Evolutionary conservation across 2,113 vertebrate genomes (phyloP), one percentile per base, ranked within the genome.

Genomic region (Steatornis caripensis): DNA sequence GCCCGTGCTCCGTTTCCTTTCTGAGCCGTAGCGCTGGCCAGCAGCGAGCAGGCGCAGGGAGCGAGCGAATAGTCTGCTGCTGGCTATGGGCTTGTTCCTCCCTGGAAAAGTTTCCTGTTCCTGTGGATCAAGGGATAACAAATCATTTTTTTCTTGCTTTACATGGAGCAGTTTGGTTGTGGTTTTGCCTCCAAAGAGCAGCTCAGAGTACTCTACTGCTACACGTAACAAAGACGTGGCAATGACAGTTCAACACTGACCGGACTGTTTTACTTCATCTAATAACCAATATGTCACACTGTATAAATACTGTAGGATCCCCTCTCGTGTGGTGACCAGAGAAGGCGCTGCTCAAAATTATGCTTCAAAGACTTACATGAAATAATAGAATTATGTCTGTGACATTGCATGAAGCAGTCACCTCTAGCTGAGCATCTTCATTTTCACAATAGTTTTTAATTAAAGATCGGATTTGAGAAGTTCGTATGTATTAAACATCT

Each of bases 61-160:
- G 54, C 55, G 75, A 39, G 29, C 12, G 62, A 69, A 36, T 4
- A 69, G 58, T 46, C 34, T 86, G 79, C 27, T 0, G 2, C 66
- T 94, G 83, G 57, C 84, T 51, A 0, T n/a, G 34, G 70, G 34
- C 54, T 90, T 3, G 0, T 60, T 86, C 54, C 70, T 89, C 27
- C 36, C 58, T 95, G 87, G 84, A 84, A 81, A 81, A 53, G 45
- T 51, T 81, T 81, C 51, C 76, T 53, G 17, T 84, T 77, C 45
- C 72, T 94, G 37, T 77, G 32, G 24, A 70, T 77, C 9, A n/a
- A 90, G 13, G 80, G 41, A 65, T 83, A 55, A 30, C 26, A 84
- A 95, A 49, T 32, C 1, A 11, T 34, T 86, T 72, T 72, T 39
- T 45, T 49, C 39, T 72, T 84, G 27, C 55, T 76, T 83, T 94